Percentiles rank a stretch among this genome's conserved stretches.
phyloP scores from a whole-genome alignment of 2,888 invertebrate genomes.

The Ophraella communa region DNA sequence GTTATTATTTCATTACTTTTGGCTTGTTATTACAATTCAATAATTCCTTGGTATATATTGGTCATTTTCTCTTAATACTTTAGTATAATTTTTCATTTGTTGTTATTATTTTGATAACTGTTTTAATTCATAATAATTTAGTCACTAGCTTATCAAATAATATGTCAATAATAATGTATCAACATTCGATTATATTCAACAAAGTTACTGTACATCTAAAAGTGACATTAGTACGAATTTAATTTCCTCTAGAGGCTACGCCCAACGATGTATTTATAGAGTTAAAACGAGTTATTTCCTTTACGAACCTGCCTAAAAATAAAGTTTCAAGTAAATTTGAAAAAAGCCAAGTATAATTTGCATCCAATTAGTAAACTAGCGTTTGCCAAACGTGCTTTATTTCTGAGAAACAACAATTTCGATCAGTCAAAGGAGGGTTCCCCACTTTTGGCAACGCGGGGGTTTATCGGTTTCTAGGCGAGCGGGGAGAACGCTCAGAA shows the following conservation, averaged over 20 bases:
- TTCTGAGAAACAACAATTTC: neutral
- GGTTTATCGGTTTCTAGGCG: conserved; percentile 6
- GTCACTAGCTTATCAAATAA: too few species aligned
- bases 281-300: neutral
- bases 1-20: too few species aligned
- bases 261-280: neutral
- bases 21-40: too few species aligned
- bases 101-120: too few species aligned
- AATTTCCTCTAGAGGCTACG: neutral
- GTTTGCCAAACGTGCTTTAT: neutral
- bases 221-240: neutral
- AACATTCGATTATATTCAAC: too few species aligned
- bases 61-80: too few species aligned
- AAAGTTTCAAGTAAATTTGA: neutral
- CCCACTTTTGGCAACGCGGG: neutral
- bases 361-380: neutral
- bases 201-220: neutral
- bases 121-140: too few species aligned
- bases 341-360: neutral
- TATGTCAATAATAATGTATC: too few species aligned
- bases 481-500: conserved; percentile 29
- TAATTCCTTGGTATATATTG: too few species aligned
- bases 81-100: too few species aligned
- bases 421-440: neutral
- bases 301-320: neutral